Evolutionary conservation across 2,113 vertebrate species (phyloP).

Genomic region (Odontophorus gujanensis): DNA sequence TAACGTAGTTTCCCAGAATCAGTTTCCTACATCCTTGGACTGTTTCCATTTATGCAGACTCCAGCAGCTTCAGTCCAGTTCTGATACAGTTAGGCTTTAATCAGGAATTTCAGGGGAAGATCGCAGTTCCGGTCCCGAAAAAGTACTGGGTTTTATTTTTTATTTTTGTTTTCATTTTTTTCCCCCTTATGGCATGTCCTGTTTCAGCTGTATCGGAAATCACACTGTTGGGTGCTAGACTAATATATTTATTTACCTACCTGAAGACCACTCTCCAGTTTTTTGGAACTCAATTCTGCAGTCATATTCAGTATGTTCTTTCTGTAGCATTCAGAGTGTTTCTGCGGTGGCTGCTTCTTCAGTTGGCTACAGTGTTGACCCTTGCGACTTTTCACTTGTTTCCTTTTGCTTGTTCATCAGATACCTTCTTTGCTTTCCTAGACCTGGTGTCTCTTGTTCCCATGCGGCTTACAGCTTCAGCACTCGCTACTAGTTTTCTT

Average conservation of each 20-base stretch:
- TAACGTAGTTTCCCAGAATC: neutral
- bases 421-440: neutral
- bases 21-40: neutral
- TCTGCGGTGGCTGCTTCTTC: neutral
- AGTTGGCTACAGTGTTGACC: neutral
- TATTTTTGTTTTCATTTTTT: neutral
- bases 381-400: slow-evolving; percentile 38
- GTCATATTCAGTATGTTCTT: rapidly evolving
- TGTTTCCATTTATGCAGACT: neutral
- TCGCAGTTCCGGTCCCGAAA: slow-evolving; percentile 23
- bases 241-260: neutral
- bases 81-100: neutral
- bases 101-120: slow-evolving; percentile 47
- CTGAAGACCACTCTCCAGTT: neutral
- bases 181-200: neutral
- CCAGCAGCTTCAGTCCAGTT: neutral
- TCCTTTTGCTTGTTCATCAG: slow-evolving; percentile 1
- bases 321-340: neutral
- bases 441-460: neutral
- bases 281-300: neutral
- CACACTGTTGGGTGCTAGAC: neutral
- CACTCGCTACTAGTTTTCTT: neutral
- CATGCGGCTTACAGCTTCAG: neutral
- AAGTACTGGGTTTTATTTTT: neutral
- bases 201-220: neutral